A percentile compares a stretch with the other conserved stretches of the same genome.
These are phyloP conservation scores for Poeciliopsis retropinna DNA, from an alignment of 2,113 vertebrate genomes.

Conservation along the genomic window DNA sequence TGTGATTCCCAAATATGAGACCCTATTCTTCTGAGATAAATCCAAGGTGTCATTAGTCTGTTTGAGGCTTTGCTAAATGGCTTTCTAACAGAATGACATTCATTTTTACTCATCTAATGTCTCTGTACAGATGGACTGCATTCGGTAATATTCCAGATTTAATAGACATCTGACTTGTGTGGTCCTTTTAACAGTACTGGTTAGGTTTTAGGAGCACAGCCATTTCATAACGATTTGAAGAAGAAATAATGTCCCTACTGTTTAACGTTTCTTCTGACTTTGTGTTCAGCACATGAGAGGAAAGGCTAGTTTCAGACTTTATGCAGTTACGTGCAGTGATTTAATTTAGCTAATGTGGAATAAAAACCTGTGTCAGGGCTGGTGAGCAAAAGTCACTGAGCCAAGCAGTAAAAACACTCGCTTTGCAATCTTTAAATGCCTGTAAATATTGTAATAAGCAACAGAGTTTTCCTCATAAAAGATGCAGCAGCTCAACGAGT, in stretches of 20 bases:
- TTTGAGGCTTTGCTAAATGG: neutral
- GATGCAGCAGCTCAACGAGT: constrained; percentile 75
- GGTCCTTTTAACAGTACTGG: neutral
- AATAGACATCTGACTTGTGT: neutral
- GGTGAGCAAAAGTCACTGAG: constrained; percentile 65
- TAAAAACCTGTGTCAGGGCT: constrained; percentile 56
- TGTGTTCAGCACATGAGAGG: neutral
- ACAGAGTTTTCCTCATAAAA: constrained; percentile 77
- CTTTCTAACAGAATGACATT: neutral
- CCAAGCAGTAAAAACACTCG: constrained; percentile 66
- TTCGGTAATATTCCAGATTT: neutral
- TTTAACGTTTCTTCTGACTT: neutral
- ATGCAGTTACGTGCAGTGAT: constrained; percentile 51
- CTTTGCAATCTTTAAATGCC: constrained; percentile 69
- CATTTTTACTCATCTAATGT: neutral
- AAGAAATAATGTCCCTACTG: neutral
- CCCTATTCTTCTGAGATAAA: neutral
- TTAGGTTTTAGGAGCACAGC: neutral
- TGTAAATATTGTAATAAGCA: constrained; percentile 81
- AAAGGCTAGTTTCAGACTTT: constrained; percentile 22
- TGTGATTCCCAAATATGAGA: neutral
- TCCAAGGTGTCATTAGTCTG: neutral
- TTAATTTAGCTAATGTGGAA: constrained; percentile 61
- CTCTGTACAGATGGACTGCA: neutral
- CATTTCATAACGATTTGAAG: neutral